A percentile compares a stretch with the other conserved stretches of the same genome.
Conservation (phyloP, 2,113 vertebrate genomes). For the Sturnus vulgaris region DNA sequence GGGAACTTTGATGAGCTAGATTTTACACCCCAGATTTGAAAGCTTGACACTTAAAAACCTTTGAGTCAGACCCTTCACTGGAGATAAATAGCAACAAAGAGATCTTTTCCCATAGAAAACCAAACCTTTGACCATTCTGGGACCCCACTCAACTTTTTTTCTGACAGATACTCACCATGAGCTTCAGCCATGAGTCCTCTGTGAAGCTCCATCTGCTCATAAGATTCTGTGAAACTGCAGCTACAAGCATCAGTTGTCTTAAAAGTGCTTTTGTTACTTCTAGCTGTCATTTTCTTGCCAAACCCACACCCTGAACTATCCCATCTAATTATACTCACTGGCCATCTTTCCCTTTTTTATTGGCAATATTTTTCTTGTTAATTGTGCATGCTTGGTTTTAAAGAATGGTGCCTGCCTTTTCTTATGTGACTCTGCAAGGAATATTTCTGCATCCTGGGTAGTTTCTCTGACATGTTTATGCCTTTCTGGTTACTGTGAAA, state of each 20-base stretch:
- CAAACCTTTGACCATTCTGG: neutral
- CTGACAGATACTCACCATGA: neutral
- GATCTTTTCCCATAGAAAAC: neutral
- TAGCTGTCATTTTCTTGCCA: slow-evolving; percentile 11
- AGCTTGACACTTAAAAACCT: neutral
- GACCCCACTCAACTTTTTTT: neutral
- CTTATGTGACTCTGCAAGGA: slow-evolving; percentile 30
- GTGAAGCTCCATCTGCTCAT: neutral
- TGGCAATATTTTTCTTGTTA: slow-evolving; percentile 65
- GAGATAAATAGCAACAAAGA: neutral
- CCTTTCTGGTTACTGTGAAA: slow-evolving; percentile 58
- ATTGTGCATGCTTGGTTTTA: slow-evolving; percentile 47
- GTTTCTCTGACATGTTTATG: slow-evolving; percentile 64
- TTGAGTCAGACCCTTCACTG: neutral
- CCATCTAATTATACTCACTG: slow-evolving; percentile 53
- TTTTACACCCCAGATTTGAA: neutral
- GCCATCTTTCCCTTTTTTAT: slow-evolving; percentile 58
- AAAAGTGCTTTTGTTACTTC: slow-evolving; percentile 20
- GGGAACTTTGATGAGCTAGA: neutral
- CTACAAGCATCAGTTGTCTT: neutral
- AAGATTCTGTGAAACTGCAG: neutral
- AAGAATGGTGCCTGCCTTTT: slow-evolving; percentile 31
- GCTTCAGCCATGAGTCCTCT: neutral
- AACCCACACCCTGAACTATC: slow-evolving; percentile 3
- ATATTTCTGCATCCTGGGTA: slow-evolving; percentile 58